phyloP scores from a whole-genome alignment of 2,888 invertebrate genomes.

The Lingula anatina region DNA sequence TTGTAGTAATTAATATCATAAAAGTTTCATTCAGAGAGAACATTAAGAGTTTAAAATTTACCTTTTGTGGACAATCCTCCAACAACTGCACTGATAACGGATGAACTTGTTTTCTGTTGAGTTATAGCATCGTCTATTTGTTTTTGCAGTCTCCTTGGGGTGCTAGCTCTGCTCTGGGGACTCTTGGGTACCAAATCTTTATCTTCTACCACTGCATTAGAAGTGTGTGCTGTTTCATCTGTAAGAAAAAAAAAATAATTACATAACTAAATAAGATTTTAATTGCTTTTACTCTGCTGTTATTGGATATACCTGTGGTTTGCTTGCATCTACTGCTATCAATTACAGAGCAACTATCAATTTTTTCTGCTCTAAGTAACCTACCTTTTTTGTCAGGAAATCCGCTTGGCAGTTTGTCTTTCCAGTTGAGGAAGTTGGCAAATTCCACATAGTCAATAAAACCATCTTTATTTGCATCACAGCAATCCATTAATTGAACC shows the following conservation, averaged over 20 bases:
- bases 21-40: too few species aligned
- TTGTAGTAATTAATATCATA: too few species aligned
- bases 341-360: too few species aligned
- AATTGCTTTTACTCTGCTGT: background rate
- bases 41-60: too few species aligned
- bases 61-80: slow-evolving; percentile 40
- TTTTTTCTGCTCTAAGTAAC: background rate
- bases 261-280: background rate
- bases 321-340: background rate
- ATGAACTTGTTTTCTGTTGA: slow-evolving; percentile 37
- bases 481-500: slow-evolving; percentile 43
- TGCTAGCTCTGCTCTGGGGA: slow-evolving; percentile 30
- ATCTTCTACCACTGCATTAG: slow-evolving; percentile 8
- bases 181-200: slow-evolving; percentile 22
- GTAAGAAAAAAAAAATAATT: background rate
- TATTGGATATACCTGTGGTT: background rate
- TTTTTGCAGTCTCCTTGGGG: slow-evolving; percentile 32
- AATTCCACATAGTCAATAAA: slow-evolving; percentile 48
- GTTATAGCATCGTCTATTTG: slow-evolving; percentile 45
- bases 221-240: background rate
- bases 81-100: slow-evolving; percentile 44
- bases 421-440: slow-evolving; percentile 51
- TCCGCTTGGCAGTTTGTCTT: slow-evolving; percentile 45
- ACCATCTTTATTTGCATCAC: slow-evolving; percentile 44
- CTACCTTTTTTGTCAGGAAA: slow-evolving; percentile 11